phyloP scores from a whole-genome alignment of 2,113 vertebrate genomes.

The Petaurus breviceps region DNA sequence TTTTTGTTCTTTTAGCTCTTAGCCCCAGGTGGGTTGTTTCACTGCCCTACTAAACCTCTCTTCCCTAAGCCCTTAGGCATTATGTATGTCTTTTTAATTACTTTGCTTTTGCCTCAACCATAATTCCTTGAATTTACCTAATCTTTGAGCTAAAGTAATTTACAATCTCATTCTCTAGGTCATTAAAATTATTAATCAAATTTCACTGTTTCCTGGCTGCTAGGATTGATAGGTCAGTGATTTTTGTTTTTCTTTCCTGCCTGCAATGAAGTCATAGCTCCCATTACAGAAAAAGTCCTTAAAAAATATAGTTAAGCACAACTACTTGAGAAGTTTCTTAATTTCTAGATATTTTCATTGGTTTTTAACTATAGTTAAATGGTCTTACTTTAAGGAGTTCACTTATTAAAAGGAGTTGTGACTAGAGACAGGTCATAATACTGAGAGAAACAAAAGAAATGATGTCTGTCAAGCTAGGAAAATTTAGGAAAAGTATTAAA shows the following conservation, averaged over 20 bases:
- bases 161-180: background rate
- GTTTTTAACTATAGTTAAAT: background rate
- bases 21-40: background rate
- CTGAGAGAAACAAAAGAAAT: background rate
- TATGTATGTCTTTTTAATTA: background rate
- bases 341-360: background rate
- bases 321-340: background rate
- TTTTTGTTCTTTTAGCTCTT: background rate
- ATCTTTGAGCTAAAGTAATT: background rate
- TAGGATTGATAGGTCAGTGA: background rate
- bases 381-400: background rate
- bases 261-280: background rate
- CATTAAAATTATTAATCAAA: background rate
- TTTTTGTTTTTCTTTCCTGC: background rate
- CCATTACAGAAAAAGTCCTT: background rate
- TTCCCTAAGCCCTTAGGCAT: background rate
- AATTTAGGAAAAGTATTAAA: background rate
- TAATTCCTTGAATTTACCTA: background rate
- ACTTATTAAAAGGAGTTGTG: background rate
- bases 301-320: background rate
- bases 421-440: background rate
- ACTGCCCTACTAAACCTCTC: background rate
- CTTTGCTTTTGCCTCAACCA: background rate
- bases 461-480: background rate
- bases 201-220: background rate